Evolutionary conservation across 2,113 vertebrate species (phyloP).

Genomic region (Holacanthus passer): DNA sequence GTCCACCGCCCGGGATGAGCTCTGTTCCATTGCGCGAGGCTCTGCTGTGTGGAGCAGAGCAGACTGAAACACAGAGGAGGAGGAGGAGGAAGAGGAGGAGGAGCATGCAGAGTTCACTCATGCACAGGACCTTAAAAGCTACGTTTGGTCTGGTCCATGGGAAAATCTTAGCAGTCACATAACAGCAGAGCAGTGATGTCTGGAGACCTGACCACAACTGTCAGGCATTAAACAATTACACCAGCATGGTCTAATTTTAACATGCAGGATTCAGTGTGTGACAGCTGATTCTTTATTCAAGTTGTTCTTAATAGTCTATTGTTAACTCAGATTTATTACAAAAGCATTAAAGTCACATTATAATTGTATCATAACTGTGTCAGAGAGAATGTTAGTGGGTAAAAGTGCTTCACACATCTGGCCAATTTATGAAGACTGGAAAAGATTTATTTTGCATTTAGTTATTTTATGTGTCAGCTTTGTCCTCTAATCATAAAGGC

Average conservation of each 20-base stretch:
- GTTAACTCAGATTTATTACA: not conserved
- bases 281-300: not conserved
- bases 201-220: slow-evolving; percentile 7
- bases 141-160: slow-evolving; percentile 47
- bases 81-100: slow-evolving; percentile 29
- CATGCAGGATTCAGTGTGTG: not conserved
- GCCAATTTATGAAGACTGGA: not conserved
- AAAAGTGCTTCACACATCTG: not conserved
- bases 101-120: slow-evolving; percentile 25
- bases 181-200: slow-evolving; percentile 24
- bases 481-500: not conserved
- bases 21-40: slow-evolving; percentile 23
- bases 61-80: slow-evolving; percentile 5
- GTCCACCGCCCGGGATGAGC: slow-evolving; percentile 23
- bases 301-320: not conserved
- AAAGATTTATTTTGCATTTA: not conserved
- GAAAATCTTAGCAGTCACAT: slow-evolving; percentile 55
- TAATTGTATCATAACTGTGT: not conserved
- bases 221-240: not conserved
- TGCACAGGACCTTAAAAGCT: slow-evolving; percentile 11
- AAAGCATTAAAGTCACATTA: not conserved
- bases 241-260: slow-evolving; percentile 12
- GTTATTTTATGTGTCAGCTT: not conserved
- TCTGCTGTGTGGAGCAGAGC: slow-evolving; percentile 10
- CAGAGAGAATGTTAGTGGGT: not conserved